phyloP scores from a whole-genome alignment of 2,797 vertebrate species.

The Aphelocoma californica region DNA sequence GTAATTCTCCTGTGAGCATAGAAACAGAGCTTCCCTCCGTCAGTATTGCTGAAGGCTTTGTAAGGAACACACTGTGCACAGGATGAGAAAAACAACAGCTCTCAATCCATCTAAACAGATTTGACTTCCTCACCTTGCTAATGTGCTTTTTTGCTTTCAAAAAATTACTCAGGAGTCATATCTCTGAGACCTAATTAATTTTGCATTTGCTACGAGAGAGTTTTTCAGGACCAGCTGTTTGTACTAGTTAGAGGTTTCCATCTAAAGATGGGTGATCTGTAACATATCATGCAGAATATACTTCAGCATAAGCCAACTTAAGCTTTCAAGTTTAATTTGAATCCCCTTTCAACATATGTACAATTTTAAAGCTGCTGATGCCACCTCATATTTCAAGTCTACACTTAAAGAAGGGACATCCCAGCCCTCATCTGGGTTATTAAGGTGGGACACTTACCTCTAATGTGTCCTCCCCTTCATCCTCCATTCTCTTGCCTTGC shows the following conservation, averaged over 20 bases:
- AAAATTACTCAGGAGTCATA: background rate
- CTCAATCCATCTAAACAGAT: background rate
- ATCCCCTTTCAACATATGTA: background rate
- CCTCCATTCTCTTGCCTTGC: conserved; percentile 79
- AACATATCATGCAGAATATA: background rate
- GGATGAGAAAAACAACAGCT: background rate
- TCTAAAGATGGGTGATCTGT: background rate
- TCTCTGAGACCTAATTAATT: background rate
- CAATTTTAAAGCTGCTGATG: background rate
- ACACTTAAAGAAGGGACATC: background rate
- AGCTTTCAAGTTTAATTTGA: background rate
- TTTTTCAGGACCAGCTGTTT: background rate
- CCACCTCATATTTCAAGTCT: background rate
- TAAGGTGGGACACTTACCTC: conserved; percentile 77
- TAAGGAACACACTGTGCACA: background rate
- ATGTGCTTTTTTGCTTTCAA: background rate
- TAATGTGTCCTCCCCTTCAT: conserved; percentile 70
- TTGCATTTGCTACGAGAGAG: background rate
- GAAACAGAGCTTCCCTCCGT: conserved; percentile 30
- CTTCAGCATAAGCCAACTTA: background rate
- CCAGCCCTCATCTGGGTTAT: background rate
- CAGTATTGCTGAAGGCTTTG: conserved; percentile 6
- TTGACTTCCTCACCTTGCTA: background rate
- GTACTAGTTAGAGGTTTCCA: background rate
- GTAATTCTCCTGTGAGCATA: background rate